Base-by-base conservation (phyloP, 2,113 vertebrate genomes). In the Petaurus breviceps region DNA sequence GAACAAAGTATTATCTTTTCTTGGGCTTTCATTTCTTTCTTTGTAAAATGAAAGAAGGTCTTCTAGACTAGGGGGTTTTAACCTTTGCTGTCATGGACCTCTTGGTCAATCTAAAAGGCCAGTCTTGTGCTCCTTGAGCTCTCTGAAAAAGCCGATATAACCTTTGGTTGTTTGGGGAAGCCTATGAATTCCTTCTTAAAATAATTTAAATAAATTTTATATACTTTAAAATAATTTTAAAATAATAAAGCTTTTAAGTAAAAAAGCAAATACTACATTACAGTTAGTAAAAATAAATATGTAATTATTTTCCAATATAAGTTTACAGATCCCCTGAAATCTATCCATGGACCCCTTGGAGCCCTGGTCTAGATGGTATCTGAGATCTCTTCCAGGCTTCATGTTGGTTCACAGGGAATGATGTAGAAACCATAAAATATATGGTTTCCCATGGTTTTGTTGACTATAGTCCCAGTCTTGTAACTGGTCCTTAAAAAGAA, bases 351-450 rank as follows among this genome's bases (percentile, higher is more conserved):
- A 84, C 68, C 68, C 68, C 37, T 84, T 22, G 68, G n/a, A 43
- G 3, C 68, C 68, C 37, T 84, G n/a, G 37, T 43, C 6, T 84
- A 43, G 16, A 43, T 43, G n/a, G 68, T 37, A n/a, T 84, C n/a
- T 23, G 31, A 23, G n/a, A 84, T 8, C 16, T 84, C 57, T 31
- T 37, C 31, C 16, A 43, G n/a, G 31, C 61, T 37, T 68, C 31
- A 68, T 68, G 57, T 84, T 43, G 37, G 37, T 43, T 22, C 68
- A 43, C 51, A 95, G 96, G 97, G 61, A 94, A 94, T 96, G 96
- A 92, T 92, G 37, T 77, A 96, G 94, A 93, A 96, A 55, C 10
- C 93, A 90, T 96, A 97, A 95, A 97, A 95, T 98, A 95, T 95
- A 96, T 68, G 95, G 94, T 98, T 97, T 97, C 91, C 37, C 19